Conservation (phyloP, 2,797 vertebrate genomes). For the Argyrosomus regius region DNA sequence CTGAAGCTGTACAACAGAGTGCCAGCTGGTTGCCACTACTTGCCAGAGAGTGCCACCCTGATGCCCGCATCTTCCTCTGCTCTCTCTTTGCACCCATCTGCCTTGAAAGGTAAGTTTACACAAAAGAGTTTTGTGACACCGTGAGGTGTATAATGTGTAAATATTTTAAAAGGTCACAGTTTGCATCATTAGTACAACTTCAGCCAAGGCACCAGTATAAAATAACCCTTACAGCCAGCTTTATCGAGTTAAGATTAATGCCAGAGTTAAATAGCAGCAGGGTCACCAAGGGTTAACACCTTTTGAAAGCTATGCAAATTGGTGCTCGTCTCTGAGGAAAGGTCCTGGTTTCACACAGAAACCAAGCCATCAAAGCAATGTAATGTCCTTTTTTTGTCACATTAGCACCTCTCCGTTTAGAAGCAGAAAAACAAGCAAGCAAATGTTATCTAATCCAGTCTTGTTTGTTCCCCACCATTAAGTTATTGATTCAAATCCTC, state of each 20-base stretch:
- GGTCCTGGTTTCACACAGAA: slow-evolving; percentile 46
- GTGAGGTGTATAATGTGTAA: too few species aligned
- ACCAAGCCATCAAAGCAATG: slow-evolving; percentile 41
- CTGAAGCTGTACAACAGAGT: slow-evolving; percentile 90
- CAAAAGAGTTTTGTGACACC: too few species aligned
- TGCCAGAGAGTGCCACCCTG: slow-evolving; percentile 89
- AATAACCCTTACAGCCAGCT: neutral
- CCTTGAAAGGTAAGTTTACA: slow-evolving; percentile 88
- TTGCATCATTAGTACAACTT: neutral
- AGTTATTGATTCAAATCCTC: slow-evolving; percentile 27
- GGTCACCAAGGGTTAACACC: slow-evolving; percentile 20
- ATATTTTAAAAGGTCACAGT: neutral
- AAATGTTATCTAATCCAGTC: slow-evolving; percentile 43
- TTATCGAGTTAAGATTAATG: neutral
- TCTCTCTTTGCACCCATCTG: slow-evolving; percentile 91
- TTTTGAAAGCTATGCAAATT: slow-evolving; percentile 55
- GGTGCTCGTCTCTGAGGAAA: slow-evolving; percentile 24
- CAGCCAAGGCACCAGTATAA: neutral
- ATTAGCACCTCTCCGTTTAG: slow-evolving; percentile 38
- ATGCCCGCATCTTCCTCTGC: slow-evolving; percentile 90
- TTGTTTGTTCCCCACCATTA: slow-evolving; percentile 29
- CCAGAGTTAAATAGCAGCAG: neutral
- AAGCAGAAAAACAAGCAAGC: slow-evolving; percentile 25
- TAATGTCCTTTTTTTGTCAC: slow-evolving; percentile 29
- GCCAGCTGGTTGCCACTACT: slow-evolving; percentile 91